These are phyloP conservation scores for Nycticryphes semicollaris DNA, from an alignment of 2,113 vertebrate genomes.

Conservation along the genomic window DNA sequence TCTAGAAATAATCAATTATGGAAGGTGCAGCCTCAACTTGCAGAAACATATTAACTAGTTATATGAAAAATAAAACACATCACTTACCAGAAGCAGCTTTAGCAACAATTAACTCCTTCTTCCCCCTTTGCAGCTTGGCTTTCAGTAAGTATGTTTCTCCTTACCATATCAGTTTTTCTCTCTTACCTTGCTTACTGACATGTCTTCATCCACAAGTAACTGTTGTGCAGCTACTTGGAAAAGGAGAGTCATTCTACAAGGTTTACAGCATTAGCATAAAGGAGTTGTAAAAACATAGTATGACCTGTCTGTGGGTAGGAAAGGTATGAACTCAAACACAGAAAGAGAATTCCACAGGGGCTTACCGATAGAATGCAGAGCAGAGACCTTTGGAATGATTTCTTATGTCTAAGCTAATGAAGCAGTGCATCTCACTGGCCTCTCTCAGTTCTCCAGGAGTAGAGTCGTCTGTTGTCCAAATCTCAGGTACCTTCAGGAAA, in stretches of 20 bases:
- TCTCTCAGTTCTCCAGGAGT: not conserved
- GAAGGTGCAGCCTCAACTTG: not conserved
- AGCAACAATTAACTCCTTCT: not conserved
- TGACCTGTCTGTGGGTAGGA: fast-evolving
- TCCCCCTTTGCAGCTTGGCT: not conserved
- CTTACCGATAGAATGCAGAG: not conserved
- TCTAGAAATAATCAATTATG: not conserved
- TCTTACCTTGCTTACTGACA: not conserved
- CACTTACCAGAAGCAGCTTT: not conserved
- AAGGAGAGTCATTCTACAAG: not conserved
- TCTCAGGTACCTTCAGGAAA: not conserved
- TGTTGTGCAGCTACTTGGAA: not conserved
- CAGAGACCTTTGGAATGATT: not conserved
- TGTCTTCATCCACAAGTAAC: not conserved
- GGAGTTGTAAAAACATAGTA: not conserved
- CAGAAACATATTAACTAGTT: not conserved
- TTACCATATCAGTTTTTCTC: not conserved
- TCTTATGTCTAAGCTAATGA: not conserved
- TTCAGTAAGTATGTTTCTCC: not conserved
- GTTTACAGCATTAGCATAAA: not conserved
- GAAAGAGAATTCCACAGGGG: not conserved
- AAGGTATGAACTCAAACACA: not conserved
- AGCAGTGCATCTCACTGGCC: not conserved
- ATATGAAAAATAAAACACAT: not conserved
- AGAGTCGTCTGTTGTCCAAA: not conserved